These are phyloP conservation scores for Drosophila vallismaia DNA, from an alignment of 2,888 invertebrate species.

Conservation along the genomic window DNA sequence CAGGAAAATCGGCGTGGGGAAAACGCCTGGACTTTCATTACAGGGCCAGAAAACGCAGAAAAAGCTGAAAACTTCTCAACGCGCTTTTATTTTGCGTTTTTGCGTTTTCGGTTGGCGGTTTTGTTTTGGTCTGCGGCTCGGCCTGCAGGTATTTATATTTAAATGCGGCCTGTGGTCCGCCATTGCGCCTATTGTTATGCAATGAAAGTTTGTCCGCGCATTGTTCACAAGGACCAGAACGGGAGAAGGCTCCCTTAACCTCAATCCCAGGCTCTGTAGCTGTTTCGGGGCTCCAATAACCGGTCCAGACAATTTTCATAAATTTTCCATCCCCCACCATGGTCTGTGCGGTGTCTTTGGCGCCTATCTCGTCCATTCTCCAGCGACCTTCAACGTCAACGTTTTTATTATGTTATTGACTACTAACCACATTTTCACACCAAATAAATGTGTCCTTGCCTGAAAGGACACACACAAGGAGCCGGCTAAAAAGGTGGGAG, in stretches of 20 bases:
- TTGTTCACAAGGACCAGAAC: constrained; percentile 45
- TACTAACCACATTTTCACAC: constrained; percentile 76
- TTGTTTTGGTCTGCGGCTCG: constrained; percentile 49
- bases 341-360: background rate
- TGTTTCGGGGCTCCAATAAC: background rate
- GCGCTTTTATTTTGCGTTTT: constrained; percentile 21
- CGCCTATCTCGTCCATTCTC: constrained; percentile 19
- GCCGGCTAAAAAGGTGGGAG: constrained; percentile 4
- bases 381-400: constrained; percentile 64
- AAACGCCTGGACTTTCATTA: constrained; percentile 47
- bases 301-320: constrained; percentile 50
- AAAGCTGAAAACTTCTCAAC: constrained; percentile 67
- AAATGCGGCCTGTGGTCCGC: constrained; percentile 74
- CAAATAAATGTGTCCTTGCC: constrained; percentile 67
- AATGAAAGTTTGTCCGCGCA: constrained; percentile 71
- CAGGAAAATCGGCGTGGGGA: background rate
- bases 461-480: constrained; percentile 38
- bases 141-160: constrained; percentile 77
- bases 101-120: background rate
- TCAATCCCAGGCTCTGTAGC: constrained; percentile 6
- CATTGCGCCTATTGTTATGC: constrained; percentile 78
- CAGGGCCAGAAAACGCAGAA: constrained; percentile 66
- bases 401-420: constrained; percentile 77
- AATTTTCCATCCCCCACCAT: constrained; percentile 30
- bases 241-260: constrained; percentile 15